Evolutionary conservation across 2,888 invertebrate species (phyloP).

Genomic region (Lycocerus yunnanus): DNA sequence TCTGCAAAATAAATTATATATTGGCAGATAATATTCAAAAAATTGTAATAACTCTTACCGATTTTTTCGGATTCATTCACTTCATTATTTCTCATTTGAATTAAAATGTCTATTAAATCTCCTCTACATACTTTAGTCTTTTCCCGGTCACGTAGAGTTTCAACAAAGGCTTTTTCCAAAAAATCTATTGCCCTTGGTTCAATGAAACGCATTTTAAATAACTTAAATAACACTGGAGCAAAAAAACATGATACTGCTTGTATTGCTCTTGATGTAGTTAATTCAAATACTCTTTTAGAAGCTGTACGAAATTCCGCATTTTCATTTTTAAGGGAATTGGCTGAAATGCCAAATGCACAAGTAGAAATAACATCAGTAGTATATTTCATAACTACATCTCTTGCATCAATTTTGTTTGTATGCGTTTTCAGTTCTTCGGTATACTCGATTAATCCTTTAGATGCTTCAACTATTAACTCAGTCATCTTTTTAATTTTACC

Average conservation of each 20-base stretch:
- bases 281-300: constrained; percentile 48
- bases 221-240: neutral
- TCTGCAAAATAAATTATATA: constrained; percentile 6
- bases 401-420: constrained; percentile 39
- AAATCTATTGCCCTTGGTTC: neutral
- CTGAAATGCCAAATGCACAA: constrained; percentile 56
- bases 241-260: neutral
- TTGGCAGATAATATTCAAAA: neutral
- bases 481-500: constrained; percentile 60
- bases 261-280: constrained; percentile 37
- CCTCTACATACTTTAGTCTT: neutral
- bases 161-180: neutral
- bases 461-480: constrained; percentile 52
- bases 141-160: neutral
- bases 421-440: constrained; percentile 51
- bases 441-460: constrained; percentile 38
- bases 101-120: neutral
- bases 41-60: neutral
- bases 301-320: constrained; percentile 51
- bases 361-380: constrained; percentile 57
- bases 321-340: constrained; percentile 50
- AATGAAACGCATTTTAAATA: neutral
- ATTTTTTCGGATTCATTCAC: neutral
- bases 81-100: neutral
- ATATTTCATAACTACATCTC: constrained; percentile 50